Conservation (phyloP, 1,140 invertebrate species). For the Saccostrea glomerata region DNA sequence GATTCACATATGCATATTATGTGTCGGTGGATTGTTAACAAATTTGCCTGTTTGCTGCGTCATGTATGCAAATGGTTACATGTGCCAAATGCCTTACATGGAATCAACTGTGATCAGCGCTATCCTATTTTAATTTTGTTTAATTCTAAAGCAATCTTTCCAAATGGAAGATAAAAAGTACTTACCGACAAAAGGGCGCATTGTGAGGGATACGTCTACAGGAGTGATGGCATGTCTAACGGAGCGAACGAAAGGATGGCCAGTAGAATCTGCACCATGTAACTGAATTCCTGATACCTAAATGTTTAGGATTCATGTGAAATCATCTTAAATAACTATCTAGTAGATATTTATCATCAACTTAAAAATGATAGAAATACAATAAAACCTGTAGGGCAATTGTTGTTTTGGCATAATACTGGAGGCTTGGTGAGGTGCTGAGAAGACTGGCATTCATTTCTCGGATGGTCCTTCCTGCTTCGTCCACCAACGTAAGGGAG, state of each 20-base stretch:
- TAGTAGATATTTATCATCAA: too few species aligned
- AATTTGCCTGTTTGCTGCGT: too few species aligned
- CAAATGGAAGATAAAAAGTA: constrained; percentile 1
- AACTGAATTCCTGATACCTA: neutral
- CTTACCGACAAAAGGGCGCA: constrained; percentile 4
- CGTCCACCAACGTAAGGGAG: neutral
- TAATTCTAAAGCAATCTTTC: neutral
- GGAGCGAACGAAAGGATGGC: neutral
- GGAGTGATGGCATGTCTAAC: neutral
- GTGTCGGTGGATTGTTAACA: too few species aligned
- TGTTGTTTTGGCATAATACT: neutral
- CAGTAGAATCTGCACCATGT: neutral
- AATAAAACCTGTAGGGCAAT: neutral
- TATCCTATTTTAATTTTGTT: too few species aligned
- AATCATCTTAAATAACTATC: too few species aligned
- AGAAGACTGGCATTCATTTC: neutral
- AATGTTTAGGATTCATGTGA: neutral
- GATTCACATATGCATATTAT: too few species aligned
- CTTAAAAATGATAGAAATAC: neutral
- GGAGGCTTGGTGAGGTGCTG: neutral
- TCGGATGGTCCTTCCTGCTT: neutral
- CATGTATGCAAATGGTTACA: too few species aligned
- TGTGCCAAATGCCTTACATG: too few species aligned
- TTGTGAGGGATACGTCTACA: neutral
- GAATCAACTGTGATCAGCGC: too few species aligned